Conservation (phyloP, 2,888 invertebrate species). For the Hypolimnas misippus region DNA sequence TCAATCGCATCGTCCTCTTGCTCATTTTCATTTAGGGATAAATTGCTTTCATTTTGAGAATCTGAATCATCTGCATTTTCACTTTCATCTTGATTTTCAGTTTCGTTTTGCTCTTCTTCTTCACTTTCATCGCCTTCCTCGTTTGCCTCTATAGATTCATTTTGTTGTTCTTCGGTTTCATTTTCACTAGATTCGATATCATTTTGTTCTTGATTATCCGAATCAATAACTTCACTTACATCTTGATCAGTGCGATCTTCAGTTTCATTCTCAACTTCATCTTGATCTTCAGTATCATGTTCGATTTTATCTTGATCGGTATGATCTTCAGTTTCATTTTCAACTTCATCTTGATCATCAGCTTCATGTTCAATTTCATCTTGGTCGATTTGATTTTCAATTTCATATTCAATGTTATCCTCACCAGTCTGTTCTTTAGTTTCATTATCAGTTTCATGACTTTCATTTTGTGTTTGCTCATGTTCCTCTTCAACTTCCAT, state of each 20-base stretch:
- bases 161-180: conserved; percentile 25
- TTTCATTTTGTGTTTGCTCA: conserved; percentile 13
- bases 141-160: conserved; percentile 28
- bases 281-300: conserved; percentile 16
- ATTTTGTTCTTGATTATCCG: conserved; percentile 27
- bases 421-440: not conserved
- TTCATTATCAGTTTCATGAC: conserved; percentile 10
- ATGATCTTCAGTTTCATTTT: conserved; percentile 34
- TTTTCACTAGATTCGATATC: conserved; percentile 37
- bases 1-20: conserved; percentile 41
- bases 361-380: conserved; percentile 12
- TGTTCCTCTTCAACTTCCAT: conserved; percentile 19
- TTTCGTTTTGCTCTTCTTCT: conserved; percentile 36
- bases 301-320: conserved; percentile 18
- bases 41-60: conserved; percentile 33
- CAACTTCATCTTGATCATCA: conserved; percentile 3
- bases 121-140: conserved; percentile 37
- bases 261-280: not conserved
- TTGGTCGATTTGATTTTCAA: conserved; percentile 10
- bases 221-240: conserved; percentile 5
- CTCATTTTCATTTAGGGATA: conserved; percentile 10
- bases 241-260: not conserved
- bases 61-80: conserved; percentile 33
- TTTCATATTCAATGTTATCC: conserved; percentile 8
- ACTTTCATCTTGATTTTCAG: conserved; percentile 27